A percentile compares a stretch with the other conserved stretches of the same genome.
These are phyloP conservation scores for Tetramorium bicarinatum DNA, from an alignment of 2,888 invertebrate species.

Conservation along the genomic window DNA sequence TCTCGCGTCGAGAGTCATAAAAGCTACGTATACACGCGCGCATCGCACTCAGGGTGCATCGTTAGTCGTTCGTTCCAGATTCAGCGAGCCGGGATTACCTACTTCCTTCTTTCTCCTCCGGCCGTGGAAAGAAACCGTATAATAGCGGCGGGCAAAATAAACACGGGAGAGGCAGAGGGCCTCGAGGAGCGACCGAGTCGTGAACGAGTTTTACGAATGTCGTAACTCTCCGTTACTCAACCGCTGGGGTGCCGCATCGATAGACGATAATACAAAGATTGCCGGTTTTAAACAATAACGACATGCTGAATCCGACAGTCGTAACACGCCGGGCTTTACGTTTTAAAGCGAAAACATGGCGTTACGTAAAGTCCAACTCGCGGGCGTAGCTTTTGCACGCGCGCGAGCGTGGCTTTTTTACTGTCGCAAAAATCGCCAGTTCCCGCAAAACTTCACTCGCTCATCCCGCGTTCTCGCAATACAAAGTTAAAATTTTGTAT, in stretches of 20 bases:
- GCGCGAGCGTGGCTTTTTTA: conserved; percentile 25
- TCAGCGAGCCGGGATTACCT: conserved; percentile 62
- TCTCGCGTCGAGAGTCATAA: conserved; percentile 68
- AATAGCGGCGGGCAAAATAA: conserved; percentile 58
- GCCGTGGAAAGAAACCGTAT: conserved; percentile 54
- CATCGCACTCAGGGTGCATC: conserved; percentile 54
- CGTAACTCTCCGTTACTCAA: conserved; percentile 62
- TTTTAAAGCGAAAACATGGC: conserved; percentile 49
- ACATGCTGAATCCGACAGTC: conserved; percentile 36
- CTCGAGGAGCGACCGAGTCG: conserved; percentile 47
- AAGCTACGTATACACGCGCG: conserved; percentile 59
- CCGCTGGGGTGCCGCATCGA: conserved; percentile 55
- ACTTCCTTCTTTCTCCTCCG: conserved; percentile 67
- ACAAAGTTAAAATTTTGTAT: conserved; percentile 31
- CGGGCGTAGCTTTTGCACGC: conserved; percentile 15
- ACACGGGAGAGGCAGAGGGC: conserved; percentile 35
- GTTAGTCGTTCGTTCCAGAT: conserved; percentile 74
- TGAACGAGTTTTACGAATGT: conserved; percentile 65
- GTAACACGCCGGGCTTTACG: conserved; percentile 26
- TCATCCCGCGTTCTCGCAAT: not conserved
- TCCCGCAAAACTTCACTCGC: conserved; percentile 15
- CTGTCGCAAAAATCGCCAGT: conserved; percentile 22
- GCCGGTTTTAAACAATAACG: conserved; percentile 62
- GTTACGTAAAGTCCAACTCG: conserved; percentile 34
- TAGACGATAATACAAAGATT: conserved; percentile 64